Percentiles rank a stretch among this genome's conserved stretches.
phyloP scores from a whole-genome alignment of 2,888 invertebrate genomes.

The Stenichneumon culpator region DNA sequence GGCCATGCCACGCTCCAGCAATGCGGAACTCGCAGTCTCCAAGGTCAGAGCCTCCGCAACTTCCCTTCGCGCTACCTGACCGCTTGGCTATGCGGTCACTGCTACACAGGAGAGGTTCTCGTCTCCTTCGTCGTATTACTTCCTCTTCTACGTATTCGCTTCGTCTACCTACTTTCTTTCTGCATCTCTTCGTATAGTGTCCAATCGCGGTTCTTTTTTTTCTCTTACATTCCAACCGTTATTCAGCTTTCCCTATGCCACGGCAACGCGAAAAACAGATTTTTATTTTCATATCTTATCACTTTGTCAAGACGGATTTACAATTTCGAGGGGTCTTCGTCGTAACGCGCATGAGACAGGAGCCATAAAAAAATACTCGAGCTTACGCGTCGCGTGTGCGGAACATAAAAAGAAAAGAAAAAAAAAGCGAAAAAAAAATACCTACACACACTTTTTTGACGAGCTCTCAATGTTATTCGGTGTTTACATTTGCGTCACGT shows the following conservation, averaged over 20 bases:
- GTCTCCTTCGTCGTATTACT: constrained; percentile 43
- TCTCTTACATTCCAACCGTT: neutral
- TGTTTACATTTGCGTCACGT: constrained; percentile 1
- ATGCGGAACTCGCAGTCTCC: constrained; percentile 78
- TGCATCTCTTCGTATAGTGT: constrained; percentile 4
- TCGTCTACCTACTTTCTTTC: constrained; percentile 22
- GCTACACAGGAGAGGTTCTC: constrained; percentile 35
- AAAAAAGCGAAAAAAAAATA: neutral
- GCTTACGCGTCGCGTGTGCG: neutral
- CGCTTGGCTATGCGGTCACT: constrained; percentile 27
- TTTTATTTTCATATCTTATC: constrained; percentile 57
- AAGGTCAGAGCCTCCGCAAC: constrained; percentile 72
- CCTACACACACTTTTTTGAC: neutral
- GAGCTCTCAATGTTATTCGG: neutral
- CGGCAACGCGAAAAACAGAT: neutral
- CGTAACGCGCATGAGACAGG: constrained; percentile 10
- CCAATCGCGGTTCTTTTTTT: constrained; percentile 28
- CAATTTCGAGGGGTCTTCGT: constrained; percentile 19
- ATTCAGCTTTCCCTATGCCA: neutral
- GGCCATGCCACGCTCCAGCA: constrained; percentile 74
- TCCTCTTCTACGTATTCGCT: constrained; percentile 41
- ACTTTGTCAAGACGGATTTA: constrained; percentile 28
- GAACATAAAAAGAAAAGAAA: neutral
- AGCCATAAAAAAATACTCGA: constrained; percentile 4
- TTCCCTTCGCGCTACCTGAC: constrained; percentile 59